phyloP scores from a whole-genome alignment of 2,113 vertebrate species.

The Ceuthmochares aereus region DNA sequence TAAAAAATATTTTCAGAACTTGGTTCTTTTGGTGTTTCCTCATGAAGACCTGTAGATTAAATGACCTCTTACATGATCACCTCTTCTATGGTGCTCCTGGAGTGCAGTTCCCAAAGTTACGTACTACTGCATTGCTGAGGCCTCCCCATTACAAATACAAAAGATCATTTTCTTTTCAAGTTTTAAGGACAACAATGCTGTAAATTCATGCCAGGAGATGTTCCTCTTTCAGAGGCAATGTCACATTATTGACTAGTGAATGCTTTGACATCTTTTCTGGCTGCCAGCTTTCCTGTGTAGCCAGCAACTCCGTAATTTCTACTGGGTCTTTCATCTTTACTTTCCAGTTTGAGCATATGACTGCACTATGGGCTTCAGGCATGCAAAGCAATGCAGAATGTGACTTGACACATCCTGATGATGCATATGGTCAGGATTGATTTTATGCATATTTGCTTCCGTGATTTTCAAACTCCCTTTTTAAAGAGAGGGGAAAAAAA shows the following conservation, averaged over 20 bases:
- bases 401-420: not conserved
- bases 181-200: not conserved
- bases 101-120: fast-evolving
- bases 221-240: not conserved
- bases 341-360: not conserved
- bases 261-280: not conserved
- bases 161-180: not conserved
- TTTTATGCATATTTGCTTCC: not conserved
- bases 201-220: not conserved
- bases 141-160: not conserved
- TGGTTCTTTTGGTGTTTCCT: not conserved
- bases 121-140: not conserved
- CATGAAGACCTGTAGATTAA: not conserved
- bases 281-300: not conserved
- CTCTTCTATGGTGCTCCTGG: not conserved
- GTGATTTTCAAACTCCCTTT: not conserved
- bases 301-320: not conserved
- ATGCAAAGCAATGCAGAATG: not conserved
- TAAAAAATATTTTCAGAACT: not conserved
- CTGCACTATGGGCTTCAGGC: not conserved
- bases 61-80: fast-evolving
- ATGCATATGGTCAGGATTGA: not conserved
- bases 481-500: not conserved
- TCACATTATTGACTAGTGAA: not conserved
- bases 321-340: not conserved